Base-by-base conservation (phyloP, 2,797 vertebrate species). In the Spinus olivaceus region DNA sequence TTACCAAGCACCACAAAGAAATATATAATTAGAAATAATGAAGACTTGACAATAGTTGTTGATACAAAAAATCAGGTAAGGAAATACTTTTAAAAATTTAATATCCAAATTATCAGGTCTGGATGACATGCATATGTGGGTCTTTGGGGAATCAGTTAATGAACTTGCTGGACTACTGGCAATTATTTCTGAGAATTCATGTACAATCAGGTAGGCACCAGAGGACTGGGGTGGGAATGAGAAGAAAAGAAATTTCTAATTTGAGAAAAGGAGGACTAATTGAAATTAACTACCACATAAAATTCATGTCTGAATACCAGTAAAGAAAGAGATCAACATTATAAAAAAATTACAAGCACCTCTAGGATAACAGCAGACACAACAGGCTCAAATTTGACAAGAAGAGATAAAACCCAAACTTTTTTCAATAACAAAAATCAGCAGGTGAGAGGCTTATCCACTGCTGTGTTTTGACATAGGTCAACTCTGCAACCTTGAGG, bases 101-200 rank as follows among this genome's bases (percentile, higher is more conserved):
- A 96, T 96, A 97, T 86, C 92, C 91, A 96, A 97, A 96, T 95
- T 88, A 95, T 86, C 70, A 88, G 89, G 60, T 96, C 87, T 88
- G 84, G 92, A 91, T 96, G 96, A 97, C 96, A 97, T 3, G 44
- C 69, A 92, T 96, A 93, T 93, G 47, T 82, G 46, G 64, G 63
- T 92, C 86, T 88, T 95, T 79, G 63, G 90, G 95, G 97, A 97
- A 96, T 92, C 94, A 92, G 92, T 87, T 97, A 97, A 97, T 97
- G 95, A 97, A 97, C 71, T 96, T 97, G 92, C 88, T 88, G 96
- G 95, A 95, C 95, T 81, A 93, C 84, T 41, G 79, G 94, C 79
- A 97, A 97, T 96, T 97, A 97, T 96, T 97, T 97, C 96, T 97
- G 95, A 96, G 97, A 97, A 95, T 88, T 95, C 95, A 95, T 71